A percentile compares a stretch with the other conserved stretches of the same genome.
Conservation (phyloP, 1,140 invertebrate species). For the Lasioglossum albipes region DNA sequence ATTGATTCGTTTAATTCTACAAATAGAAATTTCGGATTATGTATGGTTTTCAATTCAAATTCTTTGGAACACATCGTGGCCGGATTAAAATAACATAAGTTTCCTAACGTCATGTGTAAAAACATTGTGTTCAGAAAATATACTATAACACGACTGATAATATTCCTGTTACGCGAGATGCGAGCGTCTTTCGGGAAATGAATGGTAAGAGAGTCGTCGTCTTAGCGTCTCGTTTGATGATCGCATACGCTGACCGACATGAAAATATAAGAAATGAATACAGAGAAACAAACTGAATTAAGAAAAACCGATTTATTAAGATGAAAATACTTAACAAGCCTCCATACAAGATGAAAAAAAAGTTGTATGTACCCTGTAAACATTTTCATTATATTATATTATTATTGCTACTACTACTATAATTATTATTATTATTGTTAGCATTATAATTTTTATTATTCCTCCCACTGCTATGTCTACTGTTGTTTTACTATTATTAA, state of each 20-base stretch:
- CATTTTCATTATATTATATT: slow-evolving; percentile 77
- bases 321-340: slow-evolving; percentile 74
- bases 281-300: slow-evolving; percentile 66
- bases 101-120: slow-evolving; percentile 80
- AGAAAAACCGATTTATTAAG: slow-evolving; percentile 75
- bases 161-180: slow-evolving; percentile 73
- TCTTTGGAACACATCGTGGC: slow-evolving; percentile 74
- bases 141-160: slow-evolving; percentile 80
- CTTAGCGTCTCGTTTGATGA: slow-evolving; percentile 70
- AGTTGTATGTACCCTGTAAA: slow-evolving; percentile 80
- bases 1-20: neutral
- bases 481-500: neutral
- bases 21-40: neutral
- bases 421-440: neutral
- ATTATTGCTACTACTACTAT: slow-evolving; percentile 70
- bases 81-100: slow-evolving; percentile 78
- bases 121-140: slow-evolving; percentile 81
- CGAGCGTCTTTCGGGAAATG: slow-evolving; percentile 72
- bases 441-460: neutral
- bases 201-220: slow-evolving; percentile 51
- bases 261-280: slow-evolving; percentile 78
- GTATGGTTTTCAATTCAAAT: slow-evolving; percentile 20
- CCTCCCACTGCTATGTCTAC: no score
- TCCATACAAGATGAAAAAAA: slow-evolving; percentile 75
- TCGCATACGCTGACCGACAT: slow-evolving; percentile 72